phyloP scores from a whole-genome alignment of 2,797 vertebrate species.

The Pangasius mekongensis region DNA sequence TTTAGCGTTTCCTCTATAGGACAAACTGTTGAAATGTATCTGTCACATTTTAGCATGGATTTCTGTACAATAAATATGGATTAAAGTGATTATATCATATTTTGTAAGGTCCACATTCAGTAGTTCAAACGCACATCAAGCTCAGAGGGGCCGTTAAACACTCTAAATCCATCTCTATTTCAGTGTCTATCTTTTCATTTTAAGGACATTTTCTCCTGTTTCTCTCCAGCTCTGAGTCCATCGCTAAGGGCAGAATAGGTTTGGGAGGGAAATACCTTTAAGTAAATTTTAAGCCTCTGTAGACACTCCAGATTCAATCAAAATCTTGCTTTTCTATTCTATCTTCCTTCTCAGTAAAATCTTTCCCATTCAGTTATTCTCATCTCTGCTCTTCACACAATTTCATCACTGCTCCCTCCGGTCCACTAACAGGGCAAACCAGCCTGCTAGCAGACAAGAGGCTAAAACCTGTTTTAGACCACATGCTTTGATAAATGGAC shows the following conservation, averaged over 20 bases:
- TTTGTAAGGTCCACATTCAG: neutral
- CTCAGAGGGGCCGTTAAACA: slow-evolving; percentile 12
- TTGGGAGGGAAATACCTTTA: slow-evolving; percentile 70
- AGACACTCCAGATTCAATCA: slow-evolving; percentile 76
- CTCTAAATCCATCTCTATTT: slow-evolving; percentile 74
- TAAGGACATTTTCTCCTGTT: slow-evolving; percentile 68
- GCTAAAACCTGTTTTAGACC: slow-evolving; percentile 5
- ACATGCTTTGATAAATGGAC: slow-evolving; percentile 17
- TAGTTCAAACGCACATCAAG: slow-evolving; percentile 59
- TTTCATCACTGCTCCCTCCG: slow-evolving; percentile 38
- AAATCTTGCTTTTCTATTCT: slow-evolving; percentile 78
- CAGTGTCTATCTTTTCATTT: slow-evolving; percentile 71
- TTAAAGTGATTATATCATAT: neutral
- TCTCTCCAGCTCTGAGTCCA: slow-evolving; percentile 72
- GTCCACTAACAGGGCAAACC: slow-evolving; percentile 26
- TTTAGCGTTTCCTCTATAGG: neutral
- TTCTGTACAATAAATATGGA: neutral
- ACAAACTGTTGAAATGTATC: neutral
- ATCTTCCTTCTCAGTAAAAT: slow-evolving; percentile 63
- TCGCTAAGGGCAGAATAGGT: slow-evolving; percentile 51
- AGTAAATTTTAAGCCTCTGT: slow-evolving; percentile 77
- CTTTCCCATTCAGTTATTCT: slow-evolving; percentile 35
- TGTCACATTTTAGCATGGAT: neutral
- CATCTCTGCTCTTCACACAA: slow-evolving; percentile 31
- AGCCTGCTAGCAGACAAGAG: slow-evolving; percentile 28